These are phyloP conservation scores for Tursiops truncatus DNA, from an alignment of 2,113 vertebrate genomes.

Conservation along the genomic window DNA sequence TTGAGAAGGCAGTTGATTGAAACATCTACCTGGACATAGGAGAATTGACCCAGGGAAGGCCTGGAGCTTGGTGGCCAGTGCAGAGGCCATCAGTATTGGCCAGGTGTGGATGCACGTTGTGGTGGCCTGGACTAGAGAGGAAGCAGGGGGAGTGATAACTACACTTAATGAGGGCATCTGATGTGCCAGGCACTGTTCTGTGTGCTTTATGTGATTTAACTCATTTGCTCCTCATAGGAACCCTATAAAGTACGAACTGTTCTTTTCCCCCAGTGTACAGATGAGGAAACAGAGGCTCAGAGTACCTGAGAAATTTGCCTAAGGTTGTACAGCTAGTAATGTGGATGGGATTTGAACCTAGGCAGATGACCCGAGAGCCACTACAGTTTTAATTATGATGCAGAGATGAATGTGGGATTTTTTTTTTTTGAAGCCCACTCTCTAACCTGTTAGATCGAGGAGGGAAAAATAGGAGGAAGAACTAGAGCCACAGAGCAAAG, in stretches of 20 bases:
- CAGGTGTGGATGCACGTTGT: fast-evolving
- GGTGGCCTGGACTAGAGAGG: not conserved
- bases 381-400: not conserved
- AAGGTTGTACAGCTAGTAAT: not conserved
- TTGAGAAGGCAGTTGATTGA: not conserved
- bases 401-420: not conserved
- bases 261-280: not conserved
- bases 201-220: not conserved
- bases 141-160: no score
- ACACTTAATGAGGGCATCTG: fast-evolving
- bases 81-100: fast-evolving
- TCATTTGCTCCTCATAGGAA: not conserved
- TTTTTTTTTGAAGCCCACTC: not conserved
- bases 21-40: not conserved
- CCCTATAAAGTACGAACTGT: not conserved
- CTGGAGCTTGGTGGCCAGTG: not conserved
- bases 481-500: not conserved
- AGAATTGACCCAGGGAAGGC: not conserved
- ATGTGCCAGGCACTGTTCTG: not conserved
- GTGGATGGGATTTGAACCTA: not conserved
- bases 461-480: not conserved
- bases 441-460: not conserved
- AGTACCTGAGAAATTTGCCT: not conserved
- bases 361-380: not conserved
- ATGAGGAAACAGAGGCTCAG: not conserved